Percentiles rank a stretch among this genome's conserved stretches.
Evolutionary conservation across 1,140 invertebrate genomes (phyloP).

Genomic region (Drosophila melanica): DNA sequence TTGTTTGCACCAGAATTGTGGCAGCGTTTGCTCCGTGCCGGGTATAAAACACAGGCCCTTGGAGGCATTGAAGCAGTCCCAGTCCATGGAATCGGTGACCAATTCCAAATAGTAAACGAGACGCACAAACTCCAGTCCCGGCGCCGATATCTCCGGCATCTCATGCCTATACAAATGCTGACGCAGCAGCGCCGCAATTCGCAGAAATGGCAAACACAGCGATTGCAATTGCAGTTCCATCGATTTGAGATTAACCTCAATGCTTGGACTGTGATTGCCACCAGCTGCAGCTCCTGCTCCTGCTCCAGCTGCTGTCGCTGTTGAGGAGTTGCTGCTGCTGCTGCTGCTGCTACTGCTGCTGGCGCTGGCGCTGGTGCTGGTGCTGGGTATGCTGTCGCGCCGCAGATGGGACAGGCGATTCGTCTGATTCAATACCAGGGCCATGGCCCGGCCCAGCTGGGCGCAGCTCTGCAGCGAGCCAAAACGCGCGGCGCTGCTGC

Average conservation of each 20-base stretch:
- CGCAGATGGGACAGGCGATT: conserved; percentile 69
- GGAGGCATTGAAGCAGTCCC: conserved; percentile 87
- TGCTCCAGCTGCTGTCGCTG: background rate
- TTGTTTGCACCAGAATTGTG: conserved; percentile 88
- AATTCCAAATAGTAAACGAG: conserved; percentile 91
- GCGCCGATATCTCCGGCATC: conserved; percentile 88
- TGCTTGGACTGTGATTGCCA: background rate
- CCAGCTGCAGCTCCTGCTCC: conserved; percentile 17
- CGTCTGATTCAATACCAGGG: conserved; percentile 73
- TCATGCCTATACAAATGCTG: conserved; percentile 93
- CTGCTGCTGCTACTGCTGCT: conserved; percentile 45
- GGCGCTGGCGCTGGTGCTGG: conserved; percentile 16
- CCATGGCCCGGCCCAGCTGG: conserved; percentile 78
- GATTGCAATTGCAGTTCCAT: conserved; percentile 88
- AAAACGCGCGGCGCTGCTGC: conserved; percentile 27
- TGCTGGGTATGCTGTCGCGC: conserved; percentile 82
- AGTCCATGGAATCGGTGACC: conserved; percentile 88
- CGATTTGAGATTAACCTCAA: conserved; percentile 83
- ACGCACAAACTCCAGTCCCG: conserved; percentile 89
- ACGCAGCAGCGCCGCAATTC: conserved; percentile 92
- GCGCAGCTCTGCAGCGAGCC: conserved; percentile 41
- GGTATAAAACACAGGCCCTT: conserved; percentile 87
- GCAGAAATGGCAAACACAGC: conserved; percentile 92
- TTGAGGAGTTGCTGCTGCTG: background rate
- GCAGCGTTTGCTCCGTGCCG: conserved; percentile 84